Evolutionary conservation across 2,797 vertebrate species (phyloP).

Genomic region (Geotrypetes seraphini): DNA sequence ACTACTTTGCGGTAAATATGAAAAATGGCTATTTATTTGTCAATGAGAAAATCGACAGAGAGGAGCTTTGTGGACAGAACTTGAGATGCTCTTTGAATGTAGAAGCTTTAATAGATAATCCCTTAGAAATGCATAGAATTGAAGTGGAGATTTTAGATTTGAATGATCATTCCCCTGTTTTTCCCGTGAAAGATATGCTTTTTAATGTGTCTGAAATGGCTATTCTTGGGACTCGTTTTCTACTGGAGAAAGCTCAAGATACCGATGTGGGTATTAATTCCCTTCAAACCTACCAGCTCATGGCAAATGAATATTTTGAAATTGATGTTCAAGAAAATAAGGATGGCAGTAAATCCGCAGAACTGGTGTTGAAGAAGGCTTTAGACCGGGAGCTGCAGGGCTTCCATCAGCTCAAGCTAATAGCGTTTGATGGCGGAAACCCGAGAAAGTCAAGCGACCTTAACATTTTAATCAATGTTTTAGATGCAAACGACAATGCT

Average conservation of each 20-base stretch:
- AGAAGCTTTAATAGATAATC: constrained; percentile 31
- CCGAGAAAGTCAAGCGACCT: constrained; percentile 37
- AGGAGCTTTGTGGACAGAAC: constrained; percentile 25
- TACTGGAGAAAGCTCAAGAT: constrained; percentile 29
- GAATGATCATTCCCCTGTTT: constrained; percentile 52
- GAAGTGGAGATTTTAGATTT: constrained; percentile 51
- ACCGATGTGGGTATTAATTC: constrained; percentile 28
- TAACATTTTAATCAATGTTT: constrained; percentile 32
- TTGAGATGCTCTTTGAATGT: constrained; percentile 23
- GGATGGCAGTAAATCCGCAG: background rate
- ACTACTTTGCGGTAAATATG: constrained; percentile 13
- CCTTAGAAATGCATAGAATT: constrained; percentile 40
- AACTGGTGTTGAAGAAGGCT: constrained; percentile 29
- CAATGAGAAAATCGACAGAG: constrained; percentile 35
- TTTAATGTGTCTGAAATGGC: constrained; percentile 35
- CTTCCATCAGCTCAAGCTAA: constrained; percentile 42
- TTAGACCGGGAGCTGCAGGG: constrained; percentile 38
- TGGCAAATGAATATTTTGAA: constrained; percentile 27
- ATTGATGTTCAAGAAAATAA: constrained; percentile 7
- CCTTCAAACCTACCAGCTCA: constrained; percentile 31
- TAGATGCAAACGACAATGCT: too few relatives aligned
- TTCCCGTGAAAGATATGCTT: constrained; percentile 20
- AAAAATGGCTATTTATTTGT: constrained; percentile 21
- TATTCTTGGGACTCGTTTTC: constrained; percentile 24
- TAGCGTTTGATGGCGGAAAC: constrained; percentile 42